Evolutionary conservation across 2,888 invertebrate genomes (phyloP), one percentile per base, ranked within the genome.

Genomic region (Arctia plantaginis): DNA sequence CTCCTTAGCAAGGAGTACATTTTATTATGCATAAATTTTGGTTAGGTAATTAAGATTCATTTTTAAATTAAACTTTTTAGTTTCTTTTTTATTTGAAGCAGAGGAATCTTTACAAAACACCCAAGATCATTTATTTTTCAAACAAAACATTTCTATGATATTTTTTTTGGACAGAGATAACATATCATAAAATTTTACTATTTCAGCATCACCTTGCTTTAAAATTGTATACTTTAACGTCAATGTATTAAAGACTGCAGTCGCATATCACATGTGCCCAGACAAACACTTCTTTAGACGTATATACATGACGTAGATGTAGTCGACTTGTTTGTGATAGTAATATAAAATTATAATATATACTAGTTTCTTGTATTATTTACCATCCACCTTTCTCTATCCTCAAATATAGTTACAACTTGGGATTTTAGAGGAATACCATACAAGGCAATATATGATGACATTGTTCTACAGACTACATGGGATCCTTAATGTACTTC

Each of bases 271-370:
- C 78, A 77, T 78, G 82, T 78, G 71, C 80, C 78, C 82, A 82
- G 75, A 81, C 81, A 67, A 69, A 71, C 55, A 72, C 67, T 74
- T 80, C 69, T 84, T 81, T 84, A 84, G 80, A 81, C 71, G 77
- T 83, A 79, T 71, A 77, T 85, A 85, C 80, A 85, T 79, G 75
- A 76, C 72, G 78, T 87, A 83, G 80, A 78, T 77, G 83, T 87
- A 83, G 85, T 80, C 76, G 79, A 83, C 80, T 80, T 85, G 85
- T 85, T 84, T 88, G 86, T 83, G 86, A 87, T 88, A 87, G 85
- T 87, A 85, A 83, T 84, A 84, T 85, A 85, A 83, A 70, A 85
- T 78, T 84, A 80, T n/a, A n/a, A n/a, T 76, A 78, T 67, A 70
- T 71, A 66, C 67, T 59, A 2, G n/a, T 27, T 47, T 30, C 33